phyloP scores from a whole-genome alignment of 2,797 vertebrate species.

The Urophycis tenuis region DNA sequence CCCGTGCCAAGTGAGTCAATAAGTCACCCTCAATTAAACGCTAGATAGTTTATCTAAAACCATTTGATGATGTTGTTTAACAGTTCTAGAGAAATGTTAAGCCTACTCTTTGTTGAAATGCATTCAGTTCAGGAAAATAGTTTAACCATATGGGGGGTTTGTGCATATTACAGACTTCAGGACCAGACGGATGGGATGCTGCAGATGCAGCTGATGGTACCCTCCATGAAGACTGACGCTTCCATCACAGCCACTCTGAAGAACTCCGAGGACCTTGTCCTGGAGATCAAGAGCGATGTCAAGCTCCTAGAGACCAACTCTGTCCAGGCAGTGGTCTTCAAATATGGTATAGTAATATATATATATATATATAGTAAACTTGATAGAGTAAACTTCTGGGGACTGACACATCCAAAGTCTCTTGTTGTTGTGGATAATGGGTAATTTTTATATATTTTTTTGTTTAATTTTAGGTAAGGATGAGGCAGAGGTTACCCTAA shows the following conservation, averaged over 20 bases:
- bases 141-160: slow-evolving; percentile 3
- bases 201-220: slow-evolving; percentile 73
- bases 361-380: too few species aligned
- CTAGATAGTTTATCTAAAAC: not conserved
- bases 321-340: slow-evolving; percentile 72
- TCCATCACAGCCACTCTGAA: slow-evolving; percentile 67
- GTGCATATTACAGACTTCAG: slow-evolving; percentile 64
- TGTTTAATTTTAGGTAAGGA: slow-evolving; percentile 71
- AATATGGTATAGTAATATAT: too few species aligned
- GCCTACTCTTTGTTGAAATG: slow-evolving; percentile 12
- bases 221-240: slow-evolving; percentile 73
- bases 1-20: slow-evolving; percentile 75
- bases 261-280: slow-evolving; percentile 55
- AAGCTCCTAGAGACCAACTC: slow-evolving; percentile 69
- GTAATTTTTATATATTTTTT: slow-evolving; percentile 19
- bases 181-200: slow-evolving; percentile 66
- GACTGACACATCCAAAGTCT: not conserved
- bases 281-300: slow-evolving; percentile 78
- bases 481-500: slow-evolving; percentile 77
- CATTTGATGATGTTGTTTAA: not conserved
- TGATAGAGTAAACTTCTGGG: slow-evolving; percentile 1
- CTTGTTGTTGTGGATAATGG: not conserved
- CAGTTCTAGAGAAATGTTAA: not conserved
- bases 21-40: not conserved
- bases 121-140: not conserved